These are phyloP conservation scores for Oryzias sinensis DNA, from an alignment of 2,797 vertebrate genomes.

Conservation along the genomic window DNA sequence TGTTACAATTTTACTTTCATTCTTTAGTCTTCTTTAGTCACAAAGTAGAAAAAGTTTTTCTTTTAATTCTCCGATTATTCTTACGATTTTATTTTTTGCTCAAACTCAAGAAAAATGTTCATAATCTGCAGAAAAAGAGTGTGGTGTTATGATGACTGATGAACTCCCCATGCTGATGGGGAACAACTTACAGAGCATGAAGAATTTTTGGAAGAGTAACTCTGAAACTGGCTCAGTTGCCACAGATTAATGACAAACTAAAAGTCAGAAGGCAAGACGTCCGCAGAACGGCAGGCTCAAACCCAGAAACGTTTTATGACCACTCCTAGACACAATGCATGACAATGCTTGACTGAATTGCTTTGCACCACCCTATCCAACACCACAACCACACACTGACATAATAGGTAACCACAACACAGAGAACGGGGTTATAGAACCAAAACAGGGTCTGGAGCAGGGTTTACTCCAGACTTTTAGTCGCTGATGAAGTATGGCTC, in stretches of 20 bases:
- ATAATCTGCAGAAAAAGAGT: constrained; percentile 38
- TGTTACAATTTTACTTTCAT: neutral
- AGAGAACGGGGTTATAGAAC: constrained; percentile 55
- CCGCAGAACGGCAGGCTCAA: too few relatives aligned
- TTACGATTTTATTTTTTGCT: constrained; percentile 18
- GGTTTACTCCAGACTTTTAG: constrained; percentile 57
- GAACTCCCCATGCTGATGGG: constrained; percentile 51
- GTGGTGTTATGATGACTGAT: constrained; percentile 49
- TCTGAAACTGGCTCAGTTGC: constrained; percentile 25
- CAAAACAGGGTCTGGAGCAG: constrained; percentile 55
- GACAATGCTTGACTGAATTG: constrained; percentile 59
- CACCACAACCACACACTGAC: constrained; percentile 37
- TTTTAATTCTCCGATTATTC: neutral
- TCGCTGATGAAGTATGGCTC: constrained; percentile 52
- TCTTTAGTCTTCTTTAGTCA: neutral
- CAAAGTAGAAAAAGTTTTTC: constrained; percentile 13
- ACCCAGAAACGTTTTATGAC: constrained; percentile 11
- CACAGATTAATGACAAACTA: constrained; percentile 47
- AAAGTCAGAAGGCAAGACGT: constrained; percentile 34
- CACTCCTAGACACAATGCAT: constrained; percentile 28
- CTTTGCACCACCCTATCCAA: constrained; percentile 32
- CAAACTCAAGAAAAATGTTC: constrained; percentile 48
- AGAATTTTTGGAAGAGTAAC: constrained; percentile 52
- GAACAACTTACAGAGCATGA: constrained; percentile 48
- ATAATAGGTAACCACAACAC: constrained; percentile 67